A percentile compares a stretch with the other conserved stretches of the same genome.
phyloP scores from a whole-genome alignment of 92 coral and sea anemone species.

The Porites cylindrica region DNA sequence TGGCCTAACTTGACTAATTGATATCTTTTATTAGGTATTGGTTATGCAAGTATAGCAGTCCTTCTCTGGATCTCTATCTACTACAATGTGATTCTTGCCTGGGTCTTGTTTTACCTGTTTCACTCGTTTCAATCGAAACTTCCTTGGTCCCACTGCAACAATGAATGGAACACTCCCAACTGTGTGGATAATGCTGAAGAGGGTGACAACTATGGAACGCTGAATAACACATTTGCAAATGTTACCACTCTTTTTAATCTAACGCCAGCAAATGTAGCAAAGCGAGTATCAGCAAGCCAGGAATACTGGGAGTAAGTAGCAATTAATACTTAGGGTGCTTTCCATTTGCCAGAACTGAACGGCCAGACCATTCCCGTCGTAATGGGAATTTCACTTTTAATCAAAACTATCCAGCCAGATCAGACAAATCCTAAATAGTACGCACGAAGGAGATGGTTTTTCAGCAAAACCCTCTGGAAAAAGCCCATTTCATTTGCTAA shows the following conservation, averaged over 20 bases:
- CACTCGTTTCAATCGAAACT: no score
- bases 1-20: no score
- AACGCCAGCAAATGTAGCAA: slow-evolving; percentile 20
- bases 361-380: no score
- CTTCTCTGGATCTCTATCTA: slow-evolving; percentile 83
- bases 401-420: no score
- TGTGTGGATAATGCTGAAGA: slow-evolving; percentile 36
- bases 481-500: no score
- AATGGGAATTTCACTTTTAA: no score
- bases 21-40: slow-evolving; percentile 68
- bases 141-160: background rate
- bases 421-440: no score
- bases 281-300: slow-evolving; percentile 68
- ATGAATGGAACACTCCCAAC: slow-evolving; percentile 79
- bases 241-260: background rate
- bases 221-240: slow-evolving; percentile 13
- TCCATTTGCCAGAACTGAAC: no score
- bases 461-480: no score
- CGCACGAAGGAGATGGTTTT: no score
- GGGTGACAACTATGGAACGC: background rate
- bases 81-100: slow-evolving; percentile 86
- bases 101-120: slow-evolving; percentile 63
- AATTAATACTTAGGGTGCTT: no score
- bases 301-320: slow-evolving; percentile 91
- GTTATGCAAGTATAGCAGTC: slow-evolving; percentile 84